Evolutionary conservation across 2,888 invertebrate genomes (phyloP).

Genomic region (Litoditis marina): DNA sequence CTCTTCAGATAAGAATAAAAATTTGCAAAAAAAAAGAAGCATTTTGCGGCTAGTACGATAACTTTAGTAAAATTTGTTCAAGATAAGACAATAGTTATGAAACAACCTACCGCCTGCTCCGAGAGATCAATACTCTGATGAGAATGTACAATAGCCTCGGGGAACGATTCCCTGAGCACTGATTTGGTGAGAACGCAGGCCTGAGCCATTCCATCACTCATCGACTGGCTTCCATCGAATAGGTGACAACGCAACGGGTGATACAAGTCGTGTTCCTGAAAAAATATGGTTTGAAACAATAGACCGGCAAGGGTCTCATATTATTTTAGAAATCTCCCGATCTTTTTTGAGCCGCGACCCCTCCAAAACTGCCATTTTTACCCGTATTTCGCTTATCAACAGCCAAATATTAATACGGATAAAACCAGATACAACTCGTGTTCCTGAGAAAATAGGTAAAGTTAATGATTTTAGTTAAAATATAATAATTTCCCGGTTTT

Average conservation of each 20-base stretch:
- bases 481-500: too few relatives aligned
- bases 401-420: too few relatives aligned
- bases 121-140: constrained; percentile 29
- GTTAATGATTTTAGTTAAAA: too few relatives aligned
- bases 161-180: constrained; percentile 39
- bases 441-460: background rate
- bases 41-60: too few relatives aligned
- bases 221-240: constrained; percentile 51
- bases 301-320: too few relatives aligned
- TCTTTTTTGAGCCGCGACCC: too few relatives aligned
- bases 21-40: constrained; percentile 1
- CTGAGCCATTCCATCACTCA: constrained; percentile 57
- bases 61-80: background rate
- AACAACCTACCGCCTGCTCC: constrained; percentile 31
- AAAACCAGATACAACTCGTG: too few relatives aligned
- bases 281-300: constrained; percentile 2
- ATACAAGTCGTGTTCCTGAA: constrained; percentile 49
- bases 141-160: constrained; percentile 37
- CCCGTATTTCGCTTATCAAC: too few relatives aligned
- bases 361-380: too few relatives aligned
- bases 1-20: background rate
- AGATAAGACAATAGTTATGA: too few relatives aligned
- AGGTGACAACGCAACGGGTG: constrained; percentile 38
- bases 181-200: constrained; percentile 51
- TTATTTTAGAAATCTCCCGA: too few relatives aligned